phyloP scores from a whole-genome alignment of 2,888 invertebrate genomes.

The Eristalis arbustorum region DNA sequence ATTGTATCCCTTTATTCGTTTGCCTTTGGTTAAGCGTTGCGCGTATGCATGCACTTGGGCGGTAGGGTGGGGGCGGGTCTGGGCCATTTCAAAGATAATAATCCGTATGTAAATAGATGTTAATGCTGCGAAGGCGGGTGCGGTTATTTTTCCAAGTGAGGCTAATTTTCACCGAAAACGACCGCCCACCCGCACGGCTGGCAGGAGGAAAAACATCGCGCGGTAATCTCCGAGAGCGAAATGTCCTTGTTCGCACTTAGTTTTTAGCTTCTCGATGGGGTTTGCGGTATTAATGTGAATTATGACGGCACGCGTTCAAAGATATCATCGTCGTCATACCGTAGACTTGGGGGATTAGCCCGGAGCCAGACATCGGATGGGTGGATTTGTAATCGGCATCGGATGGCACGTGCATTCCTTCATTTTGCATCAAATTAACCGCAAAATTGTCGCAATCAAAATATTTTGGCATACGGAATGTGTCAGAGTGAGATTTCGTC shows the following conservation, averaged over 20 bases:
- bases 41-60: background rate
- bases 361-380: background rate
- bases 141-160: constrained; percentile 29
- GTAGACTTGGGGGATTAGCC: background rate
- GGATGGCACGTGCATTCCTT: constrained; percentile 57
- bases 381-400: constrained; percentile 40
- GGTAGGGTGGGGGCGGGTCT: constrained; percentile 20
- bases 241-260: constrained; percentile 47
- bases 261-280: background rate
- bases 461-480: constrained; percentile 52
- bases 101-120: constrained; percentile 35
- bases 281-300: constrained; percentile 42
- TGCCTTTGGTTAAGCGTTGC: constrained; percentile 14
- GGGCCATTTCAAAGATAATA: constrained; percentile 13
- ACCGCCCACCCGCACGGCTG: background rate
- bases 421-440: constrained; percentile 57
- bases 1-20: constrained; percentile 20
- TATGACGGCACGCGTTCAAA: constrained; percentile 54
- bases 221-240: background rate
- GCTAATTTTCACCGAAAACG: constrained; percentile 37
- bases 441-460: constrained; percentile 59
- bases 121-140: constrained; percentile 28
- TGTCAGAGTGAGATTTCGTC: background rate
- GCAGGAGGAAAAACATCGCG: background rate
- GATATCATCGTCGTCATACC: constrained; percentile 17